phyloP scores from a whole-genome alignment of 2,113 vertebrate genomes.

The Zeus faber region DNA sequence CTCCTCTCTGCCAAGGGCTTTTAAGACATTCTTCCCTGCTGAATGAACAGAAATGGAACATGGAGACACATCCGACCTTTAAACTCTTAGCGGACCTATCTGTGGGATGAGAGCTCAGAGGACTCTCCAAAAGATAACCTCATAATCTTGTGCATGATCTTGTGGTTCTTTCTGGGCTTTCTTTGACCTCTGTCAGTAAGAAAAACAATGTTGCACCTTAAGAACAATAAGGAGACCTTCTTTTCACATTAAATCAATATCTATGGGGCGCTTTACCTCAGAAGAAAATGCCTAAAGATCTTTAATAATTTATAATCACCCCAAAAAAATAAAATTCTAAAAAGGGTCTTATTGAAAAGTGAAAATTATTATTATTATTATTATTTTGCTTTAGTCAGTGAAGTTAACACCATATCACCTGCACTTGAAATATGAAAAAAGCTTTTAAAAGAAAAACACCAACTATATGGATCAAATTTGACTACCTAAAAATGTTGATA shows the following conservation, averaged over 20 bases:
- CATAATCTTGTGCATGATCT: slow-evolving; percentile 34
- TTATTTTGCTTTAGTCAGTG: too few relatives aligned
- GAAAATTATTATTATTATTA: too few relatives aligned
- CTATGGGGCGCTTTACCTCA: slow-evolving; percentile 29
- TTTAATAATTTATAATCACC: slow-evolving; percentile 30
- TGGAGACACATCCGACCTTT: slow-evolving; percentile 47
- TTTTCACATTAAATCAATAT: slow-evolving; percentile 60
- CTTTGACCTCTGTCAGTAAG: slow-evolving; percentile 40
- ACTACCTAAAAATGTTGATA: too few relatives aligned
- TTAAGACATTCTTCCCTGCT: slow-evolving; percentile 21
- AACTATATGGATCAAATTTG: too few relatives aligned
- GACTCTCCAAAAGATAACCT: slow-evolving; percentile 48
- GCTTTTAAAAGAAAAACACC: too few relatives aligned
- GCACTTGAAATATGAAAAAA: too few relatives aligned
- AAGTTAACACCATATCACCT: too few relatives aligned
- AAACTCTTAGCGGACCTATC: slow-evolving; percentile 44
- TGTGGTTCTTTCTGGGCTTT: slow-evolving; percentile 37
- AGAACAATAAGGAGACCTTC: slow-evolving; percentile 40
- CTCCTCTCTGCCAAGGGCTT: slow-evolving; percentile 42
- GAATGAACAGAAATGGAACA: slow-evolving; percentile 33
- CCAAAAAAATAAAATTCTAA: slow-evolving; percentile 14
- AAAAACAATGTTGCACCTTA: slow-evolving; percentile 42
- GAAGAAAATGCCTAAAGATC: slow-evolving; percentile 37
- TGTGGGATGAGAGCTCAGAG: slow-evolving; percentile 55
- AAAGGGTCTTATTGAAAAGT: too few relatives aligned